Conservation (phyloP, 2,888 invertebrate species). For the Diplazon laetatorius region DNA sequence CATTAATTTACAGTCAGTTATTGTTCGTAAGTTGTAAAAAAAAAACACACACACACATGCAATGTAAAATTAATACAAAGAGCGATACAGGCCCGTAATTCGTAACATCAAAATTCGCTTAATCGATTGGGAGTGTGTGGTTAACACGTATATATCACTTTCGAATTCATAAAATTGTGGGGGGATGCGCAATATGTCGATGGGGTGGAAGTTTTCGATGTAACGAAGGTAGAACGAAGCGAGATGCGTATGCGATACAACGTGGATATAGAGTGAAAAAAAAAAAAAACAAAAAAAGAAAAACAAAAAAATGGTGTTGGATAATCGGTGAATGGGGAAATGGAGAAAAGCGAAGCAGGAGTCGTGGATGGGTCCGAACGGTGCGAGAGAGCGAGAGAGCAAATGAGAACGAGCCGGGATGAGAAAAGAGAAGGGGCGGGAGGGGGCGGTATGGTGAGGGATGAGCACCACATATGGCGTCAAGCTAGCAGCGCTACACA, state of each 20-base stretch:
- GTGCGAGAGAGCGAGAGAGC: slow-evolving; percentile 57
- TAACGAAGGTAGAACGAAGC: slow-evolving; percentile 13
- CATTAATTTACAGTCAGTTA: not conserved
- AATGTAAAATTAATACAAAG: not conserved
- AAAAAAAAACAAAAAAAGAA: no score
- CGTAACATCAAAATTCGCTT: slow-evolving; percentile 44
- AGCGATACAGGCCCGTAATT: slow-evolving; percentile 15
- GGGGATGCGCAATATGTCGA: slow-evolving; percentile 61
- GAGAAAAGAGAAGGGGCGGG: slow-evolving; percentile 57
- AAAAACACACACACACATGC: not conserved
- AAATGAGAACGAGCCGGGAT: slow-evolving; percentile 58
- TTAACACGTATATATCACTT: slow-evolving; percentile 58
- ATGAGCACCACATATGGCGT: slow-evolving; percentile 71
- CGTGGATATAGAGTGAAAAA: slow-evolving; percentile 55
- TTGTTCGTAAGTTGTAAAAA: not conserved
- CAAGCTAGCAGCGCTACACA: slow-evolving; percentile 53
- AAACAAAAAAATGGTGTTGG: slow-evolving; percentile 57
- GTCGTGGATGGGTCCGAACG: slow-evolving; percentile 56
- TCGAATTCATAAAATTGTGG: slow-evolving; percentile 57
- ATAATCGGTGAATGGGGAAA: slow-evolving; percentile 58
- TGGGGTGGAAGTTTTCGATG: slow-evolving; percentile 40
- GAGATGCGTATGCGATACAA: slow-evolving; percentile 33
- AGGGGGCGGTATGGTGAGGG: slow-evolving; percentile 62
- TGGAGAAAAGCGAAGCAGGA: slow-evolving; percentile 61
- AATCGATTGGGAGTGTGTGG: slow-evolving; percentile 55